Evolutionary conservation across 1,140 invertebrate genomes (phyloP), one percentile per base, ranked within the genome.

Genomic region (Hirudo medicinalis): DNA sequence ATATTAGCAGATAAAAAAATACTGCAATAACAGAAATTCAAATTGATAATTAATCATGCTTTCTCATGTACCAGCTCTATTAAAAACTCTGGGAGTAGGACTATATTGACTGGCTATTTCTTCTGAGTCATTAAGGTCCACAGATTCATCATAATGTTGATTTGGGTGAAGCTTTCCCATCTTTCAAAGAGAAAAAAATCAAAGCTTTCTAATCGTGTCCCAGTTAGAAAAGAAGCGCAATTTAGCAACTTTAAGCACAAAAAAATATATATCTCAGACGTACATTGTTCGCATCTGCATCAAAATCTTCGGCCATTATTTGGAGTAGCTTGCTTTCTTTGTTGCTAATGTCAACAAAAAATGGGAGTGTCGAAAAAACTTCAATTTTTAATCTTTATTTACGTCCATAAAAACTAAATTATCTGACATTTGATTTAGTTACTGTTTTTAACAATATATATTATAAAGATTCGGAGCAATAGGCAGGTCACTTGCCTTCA

Each of bases 91-190:
- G 43, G 69, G 69, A 36, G 69, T 70, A 53, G 69, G 69, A 22
- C 22, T 54, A 70, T 81, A 81, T 5, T 77, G 77, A 73, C 80
- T 82, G 11, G 78, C 78, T 40, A 82, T 78, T 70, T 82, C 80
- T 70, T 82, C 80, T 20, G 76, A 76, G 74, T 82, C 80, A 71
- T 77, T 76, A 13, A 81, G 77, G 20, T 80, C 79, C 67, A 80
- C 72, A 32, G 78, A 77, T 75, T 82, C 80, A 75, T 82, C 80
- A 73, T 81, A 82, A 2, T 78, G 80, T 57, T 81, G 80, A 63
- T 82, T 81, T 63, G 79, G 75, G 68, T 76, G 72, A n/a, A 77
- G n/a, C 54, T 75, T 71, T 25, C 74, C 73, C 6, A 27, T 40
- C 73, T 74, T 63, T 63, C 27, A 60, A 27, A 60, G n/a, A 60